Evolutionary conservation across 2,888 invertebrate genomes (phyloP), one percentile per base, ranked within the genome.

Genomic region (Pteria penguin): DNA sequence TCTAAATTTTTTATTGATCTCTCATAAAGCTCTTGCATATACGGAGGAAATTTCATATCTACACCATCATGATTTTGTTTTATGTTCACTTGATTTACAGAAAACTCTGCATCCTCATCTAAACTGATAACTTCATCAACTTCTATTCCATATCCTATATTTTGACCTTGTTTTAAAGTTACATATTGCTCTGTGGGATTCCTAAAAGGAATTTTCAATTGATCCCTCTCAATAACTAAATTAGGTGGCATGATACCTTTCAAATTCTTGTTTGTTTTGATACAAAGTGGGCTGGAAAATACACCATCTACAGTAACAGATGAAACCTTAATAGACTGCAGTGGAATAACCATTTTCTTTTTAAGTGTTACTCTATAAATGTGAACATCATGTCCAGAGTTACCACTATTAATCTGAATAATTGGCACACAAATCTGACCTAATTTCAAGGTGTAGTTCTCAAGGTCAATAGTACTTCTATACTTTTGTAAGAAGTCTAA

Each of bases 161-260:
- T 26, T 52, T 66, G 45, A 36, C 27, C 52, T 52, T 45, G 31
- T n/a, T 66, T 66, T 27, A 66, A 36, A 24, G 66, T 52, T 3
- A 66, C 45, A 26, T 45, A 66, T 45, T 52, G 1, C 18, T 52
- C 66, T 26, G 52, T 66, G 33, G 66, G 52, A n/a, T 60, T 65
- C n/a, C 31, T 4, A 4, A 3, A 14, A 22, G 33, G 33, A 4
- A 60, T 5, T 4, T 14, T 32, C 11, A 4, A 3, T 2, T 1
- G 4, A 18, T 4, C 4, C 24, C 1, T 14, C 4, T 63, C 36
- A 11, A 63, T 22, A 29, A 33, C 33, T 5, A 36, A 33, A 33
- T 63, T 31, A 8, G 4, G 36, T 5, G 63, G 1, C 63, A n/a
- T 11, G 22, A 33, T 4, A 4, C 63, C 63, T 4, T 61, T 61